Evolutionary conservation across 2,113 vertebrate species (phyloP).

Genomic region (Atrichornis clamosus): DNA sequence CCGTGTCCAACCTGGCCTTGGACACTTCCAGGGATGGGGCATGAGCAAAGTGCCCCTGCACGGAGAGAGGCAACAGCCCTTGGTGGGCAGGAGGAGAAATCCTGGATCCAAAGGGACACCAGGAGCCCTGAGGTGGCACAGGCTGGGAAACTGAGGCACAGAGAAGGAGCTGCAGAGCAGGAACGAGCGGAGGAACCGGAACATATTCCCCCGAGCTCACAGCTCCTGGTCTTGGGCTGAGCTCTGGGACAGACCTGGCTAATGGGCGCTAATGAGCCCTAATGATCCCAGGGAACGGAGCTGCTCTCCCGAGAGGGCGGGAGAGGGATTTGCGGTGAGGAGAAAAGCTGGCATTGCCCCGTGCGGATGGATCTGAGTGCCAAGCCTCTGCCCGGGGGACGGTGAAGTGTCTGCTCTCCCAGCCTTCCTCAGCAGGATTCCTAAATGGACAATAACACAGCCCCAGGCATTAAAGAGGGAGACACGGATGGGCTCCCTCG

Average conservation of each 20-base stretch:
- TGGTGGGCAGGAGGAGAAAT: not conserved
- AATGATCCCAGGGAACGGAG: not conserved
- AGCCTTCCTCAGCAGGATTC: not conserved
- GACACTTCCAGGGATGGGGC: not conserved
- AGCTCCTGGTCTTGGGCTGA: not conserved
- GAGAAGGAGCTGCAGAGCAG: not conserved
- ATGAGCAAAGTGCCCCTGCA: not conserved
- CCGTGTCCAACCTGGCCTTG: not conserved
- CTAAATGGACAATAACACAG: not conserved
- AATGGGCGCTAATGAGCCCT: not conserved
- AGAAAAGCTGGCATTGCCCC: not conserved
- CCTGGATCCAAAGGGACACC: not conserved
- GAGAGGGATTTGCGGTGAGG: not conserved
- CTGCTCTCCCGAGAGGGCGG: not conserved
- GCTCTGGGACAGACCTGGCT: not conserved
- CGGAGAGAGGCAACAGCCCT: not conserved
- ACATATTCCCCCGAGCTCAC: not conserved
- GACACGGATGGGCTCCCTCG: fast-evolving
- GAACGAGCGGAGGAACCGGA: not conserved
- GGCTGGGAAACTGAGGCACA: not conserved
- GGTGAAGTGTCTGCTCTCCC: not conserved
- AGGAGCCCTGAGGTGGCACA: not conserved
- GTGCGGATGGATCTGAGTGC: not conserved
- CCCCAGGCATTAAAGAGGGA: not conserved
- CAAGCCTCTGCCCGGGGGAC: not conserved